Conservation (phyloP, 2,888 invertebrate species). For the Cheilosia vernalis region DNA sequence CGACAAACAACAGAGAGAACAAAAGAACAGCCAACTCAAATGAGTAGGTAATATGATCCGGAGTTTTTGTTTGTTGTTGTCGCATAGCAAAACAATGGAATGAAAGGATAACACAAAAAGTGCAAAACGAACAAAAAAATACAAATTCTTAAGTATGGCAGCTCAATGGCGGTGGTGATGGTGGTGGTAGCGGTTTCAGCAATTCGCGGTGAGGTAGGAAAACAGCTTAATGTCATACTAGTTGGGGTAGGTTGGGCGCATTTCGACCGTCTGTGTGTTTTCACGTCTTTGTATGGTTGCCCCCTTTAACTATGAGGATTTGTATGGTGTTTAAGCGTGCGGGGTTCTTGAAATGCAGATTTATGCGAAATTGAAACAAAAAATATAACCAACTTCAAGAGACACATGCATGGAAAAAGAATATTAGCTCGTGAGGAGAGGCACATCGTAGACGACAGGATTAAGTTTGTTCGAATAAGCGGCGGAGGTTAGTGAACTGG, state of each 20-base stretch:
- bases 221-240: conserved; percentile 12
- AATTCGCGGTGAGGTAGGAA: conserved; percentile 1
- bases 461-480: no score
- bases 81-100: conserved; percentile 23
- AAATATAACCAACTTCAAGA: no score
- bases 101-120: conserved; percentile 12
- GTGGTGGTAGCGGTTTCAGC: background rate
- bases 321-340: background rate
- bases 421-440: no score
- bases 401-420: no score
- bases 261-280: conserved; percentile 11
- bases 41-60: conserved; percentile 17
- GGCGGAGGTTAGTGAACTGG: no score
- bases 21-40: background rate
- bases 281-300: background rate
- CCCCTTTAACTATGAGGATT: background rate
- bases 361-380: no score
- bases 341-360: conserved; percentile 4
- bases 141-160: background rate
- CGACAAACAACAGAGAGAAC: background rate
- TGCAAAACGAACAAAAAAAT: background rate
- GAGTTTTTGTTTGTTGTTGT: conserved; percentile 4
- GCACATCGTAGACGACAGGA: no score
- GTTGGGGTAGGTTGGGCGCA: conserved; percentile 29
- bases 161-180: background rate